These are phyloP conservation scores for Zenarchopterus dispar DNA, from an alignment of 2,797 vertebrate species.

Conservation along the genomic window DNA sequence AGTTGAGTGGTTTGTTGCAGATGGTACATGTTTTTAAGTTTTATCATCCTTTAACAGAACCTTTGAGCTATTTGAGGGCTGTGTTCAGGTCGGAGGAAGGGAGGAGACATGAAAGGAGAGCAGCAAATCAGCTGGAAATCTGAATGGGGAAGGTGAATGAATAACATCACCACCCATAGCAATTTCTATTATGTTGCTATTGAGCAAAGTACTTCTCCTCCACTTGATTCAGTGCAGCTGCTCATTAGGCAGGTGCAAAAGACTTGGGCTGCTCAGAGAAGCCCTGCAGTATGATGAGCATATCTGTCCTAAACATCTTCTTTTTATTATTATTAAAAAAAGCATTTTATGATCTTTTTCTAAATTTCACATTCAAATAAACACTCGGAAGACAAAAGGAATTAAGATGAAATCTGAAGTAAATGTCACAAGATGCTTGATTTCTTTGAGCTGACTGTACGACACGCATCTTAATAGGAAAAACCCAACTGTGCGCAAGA, in stretches of 20 bases:
- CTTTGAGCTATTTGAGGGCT: slow-evolving; percentile 21
- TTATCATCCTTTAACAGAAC: slow-evolving; percentile 22
- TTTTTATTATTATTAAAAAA: no score
- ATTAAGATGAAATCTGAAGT: no score
- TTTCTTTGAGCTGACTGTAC: no score
- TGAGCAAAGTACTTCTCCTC: slow-evolving; percentile 62
- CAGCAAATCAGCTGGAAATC: slow-evolving; percentile 34
- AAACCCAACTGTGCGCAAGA: no score
- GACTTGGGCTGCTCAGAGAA: slow-evolving; percentile 7
- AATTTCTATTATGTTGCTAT: slow-evolving; percentile 55
- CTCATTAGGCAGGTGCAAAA: slow-evolving; percentile 56
- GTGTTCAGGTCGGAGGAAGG: not conserved
- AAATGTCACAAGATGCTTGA: no score
- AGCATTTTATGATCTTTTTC: no score
- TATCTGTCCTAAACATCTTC: not conserved
- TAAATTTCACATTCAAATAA: no score
- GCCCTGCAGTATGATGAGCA: slow-evolving; percentile 7
- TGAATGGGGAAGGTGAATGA: slow-evolving; percentile 45
- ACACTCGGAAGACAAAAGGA: no score
- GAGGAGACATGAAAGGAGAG: slow-evolving; percentile 24
- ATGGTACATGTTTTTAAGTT: slow-evolving; percentile 34
- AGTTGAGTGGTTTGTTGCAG: slow-evolving; percentile 38
- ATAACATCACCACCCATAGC: slow-evolving; percentile 41
- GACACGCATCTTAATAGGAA: no score
- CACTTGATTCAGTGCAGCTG: slow-evolving; percentile 67